Base-by-base conservation (phyloP, 35 echinoderm and acorn worm genomes). In the Stichopus chloronotus region DNA sequence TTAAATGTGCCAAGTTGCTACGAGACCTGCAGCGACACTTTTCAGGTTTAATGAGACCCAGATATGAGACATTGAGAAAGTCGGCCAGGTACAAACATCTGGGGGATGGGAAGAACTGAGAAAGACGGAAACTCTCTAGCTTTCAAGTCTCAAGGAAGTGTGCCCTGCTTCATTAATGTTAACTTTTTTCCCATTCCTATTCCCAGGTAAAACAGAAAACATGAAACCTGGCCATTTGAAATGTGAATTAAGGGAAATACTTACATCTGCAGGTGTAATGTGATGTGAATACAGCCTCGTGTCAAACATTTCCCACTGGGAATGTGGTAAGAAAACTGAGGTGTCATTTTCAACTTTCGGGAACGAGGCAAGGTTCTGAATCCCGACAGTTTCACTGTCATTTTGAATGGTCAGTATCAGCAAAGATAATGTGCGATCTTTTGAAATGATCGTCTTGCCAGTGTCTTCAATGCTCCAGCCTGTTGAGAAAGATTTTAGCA, bases 371-470 rank as follows among this genome's bases (percentile, higher is more conserved):
- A 87, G 87, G 14, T 91, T 56, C 19, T 72, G 76, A 8, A 81
- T 24, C 22, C 92, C 95, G n/a, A 91, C 55, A 22, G 87, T 65
- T 23, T 84, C 77, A 7, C 87, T 91, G 9, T 72, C 53, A 76
- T 91, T 91, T 25, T 81, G 63, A 72, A 61, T 71, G 13, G 76
- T 53, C 68, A 89, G 59, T 7, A 96, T 86, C 43, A 96, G 92
- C 4, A 91, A 85, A 57, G 82, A 85, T 9, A 91, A 86, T 17
- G n/a, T 58, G 4, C 87, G 63, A 12, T 78, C 77, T 52, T 63
- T 79, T 16, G 92, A 79, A 21, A 86, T 16, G 65, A 96, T 69
- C 12, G 95, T 96, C 68, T 96, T 96, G 14, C 95, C 92, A 12
- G 93, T 87, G 59, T 93, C 92, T n/a, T 59, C 56, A 9, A 13